Evolutionary conservation across 2,888 invertebrate genomes (phyloP).

Genomic region (Drosophila siamana): DNA sequence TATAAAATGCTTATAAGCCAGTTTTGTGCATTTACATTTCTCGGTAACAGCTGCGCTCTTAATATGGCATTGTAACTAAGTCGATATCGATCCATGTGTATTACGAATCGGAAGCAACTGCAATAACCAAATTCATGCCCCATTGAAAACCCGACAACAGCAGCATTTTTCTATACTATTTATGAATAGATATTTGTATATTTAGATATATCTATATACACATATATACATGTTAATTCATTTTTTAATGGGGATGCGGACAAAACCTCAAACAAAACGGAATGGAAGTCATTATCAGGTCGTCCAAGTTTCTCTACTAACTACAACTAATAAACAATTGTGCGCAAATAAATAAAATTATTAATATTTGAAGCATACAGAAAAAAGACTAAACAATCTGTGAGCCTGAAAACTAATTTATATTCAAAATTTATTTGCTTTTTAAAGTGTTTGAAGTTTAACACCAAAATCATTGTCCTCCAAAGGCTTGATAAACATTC

Average conservation of each 20-base stretch:
- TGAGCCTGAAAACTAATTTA: not conserved
- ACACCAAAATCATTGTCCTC: no score
- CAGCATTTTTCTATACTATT: not conserved
- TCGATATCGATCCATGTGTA: not conserved
- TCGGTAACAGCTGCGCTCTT: slow-evolving; percentile 20
- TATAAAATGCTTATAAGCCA: slow-evolving; percentile 32
- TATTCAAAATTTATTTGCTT: not conserved
- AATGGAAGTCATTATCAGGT: slow-evolving; percentile 17
- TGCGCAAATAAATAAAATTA: not conserved
- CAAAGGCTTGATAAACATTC: no score
- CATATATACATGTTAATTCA: no score
- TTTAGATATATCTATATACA: no score
- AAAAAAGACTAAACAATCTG: no score
- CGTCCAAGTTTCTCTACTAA: slow-evolving; percentile 14
- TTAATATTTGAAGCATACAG: no score
- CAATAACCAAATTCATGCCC: slow-evolving; percentile 24
- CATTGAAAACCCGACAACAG: slow-evolving; percentile 16
- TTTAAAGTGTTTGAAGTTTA: not conserved
- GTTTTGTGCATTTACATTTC: slow-evolving; percentile 17
- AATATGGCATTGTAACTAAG: slow-evolving; percentile 1
- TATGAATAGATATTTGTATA: not conserved
- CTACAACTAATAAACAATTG: not conserved
- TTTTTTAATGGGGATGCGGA: slow-evolving; percentile 46
- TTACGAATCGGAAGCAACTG: slow-evolving; percentile 32
- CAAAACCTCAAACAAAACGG: slow-evolving; percentile 32